Evolutionary conservation across 92 coral and sea anemone genomes (phyloP).

Genomic region (Phenganax stokvisi): DNA sequence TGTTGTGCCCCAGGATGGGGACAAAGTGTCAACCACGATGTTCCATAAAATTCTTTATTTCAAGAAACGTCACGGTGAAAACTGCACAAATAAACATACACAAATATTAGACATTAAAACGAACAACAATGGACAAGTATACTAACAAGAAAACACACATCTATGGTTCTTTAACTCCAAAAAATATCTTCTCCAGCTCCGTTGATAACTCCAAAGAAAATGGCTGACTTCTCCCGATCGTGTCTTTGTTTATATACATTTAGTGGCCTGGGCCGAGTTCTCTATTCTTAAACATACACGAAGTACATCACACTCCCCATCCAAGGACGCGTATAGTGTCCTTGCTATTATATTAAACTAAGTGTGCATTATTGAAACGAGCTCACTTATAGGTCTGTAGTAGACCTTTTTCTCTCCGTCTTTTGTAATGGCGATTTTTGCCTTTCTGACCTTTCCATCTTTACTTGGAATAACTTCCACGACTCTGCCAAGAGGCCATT

Average conservation of each 20-base stretch:
- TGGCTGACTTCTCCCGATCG: not conserved
- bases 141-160: too few relatives aligned
- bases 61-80: not conserved
- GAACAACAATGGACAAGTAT: too few relatives aligned
- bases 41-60: not conserved
- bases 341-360: constrained; percentile 4
- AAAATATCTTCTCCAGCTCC: too few relatives aligned
- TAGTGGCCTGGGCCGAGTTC: not conserved
- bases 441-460: constrained; percentile 28
- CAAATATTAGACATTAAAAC: too few relatives aligned
- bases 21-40: constrained; percentile 22
- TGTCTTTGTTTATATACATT: not conserved
- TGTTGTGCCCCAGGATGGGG: constrained; percentile 7
- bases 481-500: constrained; percentile 25
- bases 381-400: constrained; percentile 4
- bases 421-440: constrained; percentile 6
- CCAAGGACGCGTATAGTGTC: constrained; percentile 11
- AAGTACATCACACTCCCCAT: constrained; percentile 7
- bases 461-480: constrained; percentile 6
- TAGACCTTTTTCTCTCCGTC: constrained; percentile 18
- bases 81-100: not conserved
- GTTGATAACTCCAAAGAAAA: not conserved
- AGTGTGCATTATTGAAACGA: constrained; percentile 17
- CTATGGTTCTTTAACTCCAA: too few relatives aligned
- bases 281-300: not conserved